A percentile compares a stretch with the other conserved stretches of the same genome.
phyloP scores from a whole-genome alignment of 2,888 invertebrate genomes.

The Microctonus hyperodae region DNA sequence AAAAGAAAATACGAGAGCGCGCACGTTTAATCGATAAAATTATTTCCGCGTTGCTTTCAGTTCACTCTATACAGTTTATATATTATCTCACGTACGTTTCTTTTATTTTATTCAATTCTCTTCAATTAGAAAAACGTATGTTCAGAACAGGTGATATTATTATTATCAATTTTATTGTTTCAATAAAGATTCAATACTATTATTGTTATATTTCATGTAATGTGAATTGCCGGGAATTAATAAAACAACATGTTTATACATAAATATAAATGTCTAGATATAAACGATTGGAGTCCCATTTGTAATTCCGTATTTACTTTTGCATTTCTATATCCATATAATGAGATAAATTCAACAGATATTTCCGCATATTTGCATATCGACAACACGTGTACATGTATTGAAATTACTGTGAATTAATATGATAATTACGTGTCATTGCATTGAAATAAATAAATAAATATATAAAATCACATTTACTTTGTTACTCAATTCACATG shows the following conservation, averaged over 20 bases:
- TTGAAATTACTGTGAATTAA: no score
- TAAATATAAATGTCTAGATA: not conserved
- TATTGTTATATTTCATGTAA: not conserved
- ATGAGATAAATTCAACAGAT: not conserved
- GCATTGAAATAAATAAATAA: not conserved
- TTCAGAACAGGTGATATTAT: no score
- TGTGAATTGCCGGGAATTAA: not conserved
- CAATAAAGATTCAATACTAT: not conserved
- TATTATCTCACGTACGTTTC: not conserved
- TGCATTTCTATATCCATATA: not conserved
- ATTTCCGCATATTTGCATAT: not conserved
- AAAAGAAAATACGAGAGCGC: not conserved
- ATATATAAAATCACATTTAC: not conserved
- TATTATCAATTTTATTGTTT: not conserved
- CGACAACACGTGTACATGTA: not conserved
- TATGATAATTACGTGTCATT: not conserved
- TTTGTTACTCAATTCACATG: not conserved
- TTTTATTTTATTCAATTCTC: no score
- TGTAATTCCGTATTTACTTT: not conserved
- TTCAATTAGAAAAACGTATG: no score
- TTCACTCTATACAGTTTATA: not conserved
- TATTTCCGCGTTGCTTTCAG: not conserved
- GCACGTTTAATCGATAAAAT: not conserved
- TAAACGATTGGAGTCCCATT: not conserved
- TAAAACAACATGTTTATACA: not conserved